These are phyloP conservation scores for Scomberomorus guttatus DNA, from an alignment of 2,797 vertebrate genomes.

Conservation along the genomic window DNA sequence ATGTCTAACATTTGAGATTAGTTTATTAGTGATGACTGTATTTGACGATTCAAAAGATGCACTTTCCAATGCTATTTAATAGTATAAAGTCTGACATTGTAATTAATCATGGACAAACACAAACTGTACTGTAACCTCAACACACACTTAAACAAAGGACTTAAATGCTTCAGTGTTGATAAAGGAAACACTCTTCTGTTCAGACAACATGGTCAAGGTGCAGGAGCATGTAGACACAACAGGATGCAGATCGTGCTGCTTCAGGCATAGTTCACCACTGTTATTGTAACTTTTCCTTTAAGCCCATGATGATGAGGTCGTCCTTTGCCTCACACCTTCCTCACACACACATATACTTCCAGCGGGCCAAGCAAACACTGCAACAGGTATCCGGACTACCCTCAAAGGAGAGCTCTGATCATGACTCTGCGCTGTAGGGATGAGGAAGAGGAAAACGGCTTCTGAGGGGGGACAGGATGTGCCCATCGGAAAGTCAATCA, in stretches of 20 bases:
- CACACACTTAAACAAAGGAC: constrained; percentile 19
- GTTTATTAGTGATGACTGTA: neutral
- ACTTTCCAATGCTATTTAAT: neutral
- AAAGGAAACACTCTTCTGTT: constrained; percentile 47
- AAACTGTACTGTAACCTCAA: neutral
- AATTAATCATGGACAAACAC: constrained; percentile 12
- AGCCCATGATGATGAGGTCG: constrained; percentile 66
- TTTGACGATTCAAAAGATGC: neutral
- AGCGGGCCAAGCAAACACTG: constrained; percentile 66
- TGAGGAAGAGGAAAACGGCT: constrained; percentile 77
- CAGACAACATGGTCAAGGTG: constrained; percentile 55
- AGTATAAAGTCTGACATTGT: neutral
- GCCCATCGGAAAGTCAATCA: constrained; percentile 78
- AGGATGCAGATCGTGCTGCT: constrained; percentile 66
- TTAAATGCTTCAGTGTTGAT: constrained; percentile 17
- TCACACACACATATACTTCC: constrained; percentile 51
- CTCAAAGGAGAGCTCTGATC: constrained; percentile 77
- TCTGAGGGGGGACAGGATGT: constrained; percentile 78
- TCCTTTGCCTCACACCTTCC: constrained; percentile 76
- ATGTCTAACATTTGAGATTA: constrained; percentile 9
- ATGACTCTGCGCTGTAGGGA: constrained; percentile 58
- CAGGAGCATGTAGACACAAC: constrained; percentile 71
- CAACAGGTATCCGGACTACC: constrained; percentile 82
- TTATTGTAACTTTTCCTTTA: constrained; percentile 68
- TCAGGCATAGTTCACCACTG: constrained; percentile 51